phyloP scores from a whole-genome alignment of 1,140 invertebrate species.

The Parasteatoda tepidariorum region DNA sequence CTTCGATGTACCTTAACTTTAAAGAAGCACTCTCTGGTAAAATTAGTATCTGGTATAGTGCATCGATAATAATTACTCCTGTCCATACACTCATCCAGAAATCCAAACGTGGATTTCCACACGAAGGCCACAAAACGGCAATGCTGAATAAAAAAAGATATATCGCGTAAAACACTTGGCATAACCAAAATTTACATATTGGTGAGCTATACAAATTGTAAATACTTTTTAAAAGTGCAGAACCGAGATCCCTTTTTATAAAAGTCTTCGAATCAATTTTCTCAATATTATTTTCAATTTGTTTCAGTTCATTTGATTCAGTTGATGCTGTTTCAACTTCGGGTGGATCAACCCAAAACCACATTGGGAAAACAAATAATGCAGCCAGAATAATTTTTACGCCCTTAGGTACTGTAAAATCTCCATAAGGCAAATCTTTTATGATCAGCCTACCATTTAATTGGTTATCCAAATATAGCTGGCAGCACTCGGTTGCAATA shows the following conservation, averaged over 20 bases:
- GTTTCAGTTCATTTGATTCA: too few species aligned
- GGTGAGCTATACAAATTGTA: slow-evolving; percentile 63
- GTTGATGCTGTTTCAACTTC: too few species aligned
- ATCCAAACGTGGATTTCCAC: slow-evolving; percentile 68
- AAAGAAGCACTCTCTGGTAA: too few species aligned
- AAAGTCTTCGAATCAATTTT: too few species aligned
- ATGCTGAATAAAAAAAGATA: slow-evolving; percentile 68
- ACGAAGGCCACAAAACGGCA: slow-evolving; percentile 67
- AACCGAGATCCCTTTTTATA: background rate
- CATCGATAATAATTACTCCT: slow-evolving; percentile 48
- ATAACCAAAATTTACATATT: slow-evolving; percentile 64
- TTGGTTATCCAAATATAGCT: slow-evolving; percentile 68
- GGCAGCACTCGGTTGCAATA: slow-evolving; percentile 69
- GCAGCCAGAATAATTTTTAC: slow-evolving; percentile 68
- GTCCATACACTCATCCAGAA: slow-evolving; percentile 66
- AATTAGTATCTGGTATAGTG: slow-evolving; percentile 2
- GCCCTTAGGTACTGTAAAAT: slow-evolving; percentile 65
- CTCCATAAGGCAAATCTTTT: slow-evolving; percentile 66
- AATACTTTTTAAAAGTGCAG: slow-evolving; percentile 52
- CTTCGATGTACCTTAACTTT: slow-evolving; percentile 59
- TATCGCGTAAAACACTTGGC: slow-evolving; percentile 66
- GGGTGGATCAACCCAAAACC: slow-evolving; percentile 69
- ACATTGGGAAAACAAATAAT: slow-evolving; percentile 69
- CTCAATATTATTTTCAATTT: too few species aligned
- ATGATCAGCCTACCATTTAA: slow-evolving; percentile 68